Conservation (phyloP, 2,797 vertebrate species). For the Psittacula echo region DNA sequence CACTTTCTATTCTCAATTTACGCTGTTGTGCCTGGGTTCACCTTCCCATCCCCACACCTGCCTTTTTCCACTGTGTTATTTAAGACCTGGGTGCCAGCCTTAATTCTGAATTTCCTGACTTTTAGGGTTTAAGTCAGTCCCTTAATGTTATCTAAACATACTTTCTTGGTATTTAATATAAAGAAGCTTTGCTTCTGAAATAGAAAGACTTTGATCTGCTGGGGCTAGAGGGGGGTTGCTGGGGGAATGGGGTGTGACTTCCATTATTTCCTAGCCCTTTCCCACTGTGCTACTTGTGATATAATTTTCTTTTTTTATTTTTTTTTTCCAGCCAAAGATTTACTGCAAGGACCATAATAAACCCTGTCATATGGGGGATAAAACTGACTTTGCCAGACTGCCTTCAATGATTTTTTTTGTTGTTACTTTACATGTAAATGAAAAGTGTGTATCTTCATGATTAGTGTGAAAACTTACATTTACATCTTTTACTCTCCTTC, state of each 20-base stretch:
- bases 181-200: slow-evolving; percentile 69
- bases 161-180: slow-evolving; percentile 65
- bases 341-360: background rate
- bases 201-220: slow-evolving; percentile 62
- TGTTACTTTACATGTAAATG: background rate
- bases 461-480: background rate
- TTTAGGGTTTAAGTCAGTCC: slow-evolving; percentile 58
- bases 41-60: background rate
- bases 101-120: slow-evolving; percentile 63
- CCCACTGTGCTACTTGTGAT: slow-evolving; percentile 17
- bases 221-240: background rate
- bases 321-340: slow-evolving; percentile 2
- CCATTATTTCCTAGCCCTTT: slow-evolving; percentile 47
- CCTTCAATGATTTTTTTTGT: background rate
- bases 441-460: background rate
- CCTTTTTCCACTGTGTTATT: background rate
- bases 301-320: slow-evolving; percentile 17
- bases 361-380: background rate
- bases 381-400: background rate
- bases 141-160: slow-evolving; percentile 66
- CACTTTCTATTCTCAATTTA: background rate
- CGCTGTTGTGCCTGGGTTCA: background rate
- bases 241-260: slow-evolving; percentile 4
- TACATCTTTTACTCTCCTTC: background rate
- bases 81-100: slow-evolving; percentile 49